These are phyloP conservation scores for Drosophila willistoni DNA, from an alignment of 1,140 invertebrate genomes.

Conservation along the genomic window DNA sequence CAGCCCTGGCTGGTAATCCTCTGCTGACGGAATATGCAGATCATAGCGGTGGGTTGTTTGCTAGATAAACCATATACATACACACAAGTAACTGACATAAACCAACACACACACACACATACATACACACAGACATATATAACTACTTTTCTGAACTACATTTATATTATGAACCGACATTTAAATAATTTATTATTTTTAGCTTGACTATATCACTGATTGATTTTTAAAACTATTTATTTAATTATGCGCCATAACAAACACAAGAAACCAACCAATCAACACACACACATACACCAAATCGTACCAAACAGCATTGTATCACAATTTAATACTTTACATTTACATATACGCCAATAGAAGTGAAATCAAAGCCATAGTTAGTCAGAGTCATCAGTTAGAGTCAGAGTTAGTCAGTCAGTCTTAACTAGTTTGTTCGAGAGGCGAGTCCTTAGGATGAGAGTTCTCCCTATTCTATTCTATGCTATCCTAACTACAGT, in stretches of 20 bases:
- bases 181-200: conserved; percentile 8
- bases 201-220: conserved; percentile 24
- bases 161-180: conserved; percentile 2
- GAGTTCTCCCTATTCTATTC: neutral
- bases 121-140: neutral
- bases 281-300: conserved; percentile 30
- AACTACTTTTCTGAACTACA: neutral
- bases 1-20: conserved; percentile 90
- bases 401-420: neutral
- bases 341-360: conserved; percentile 19
- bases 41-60: conserved; percentile 97
- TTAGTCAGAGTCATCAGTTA: neutral
- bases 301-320: conserved; percentile 35
- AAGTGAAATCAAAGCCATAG: neutral
- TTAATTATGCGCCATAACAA: conserved; percentile 48
- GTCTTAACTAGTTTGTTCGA: neutral
- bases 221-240: conserved; percentile 39
- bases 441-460: neutral
- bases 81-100: neutral
- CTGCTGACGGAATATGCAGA: conserved; percentile 94
- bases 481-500: neutral
- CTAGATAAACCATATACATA: conserved; percentile 85
- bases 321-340: conserved; percentile 31
- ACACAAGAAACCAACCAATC: conserved; percentile 33
- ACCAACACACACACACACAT: conserved; percentile 23